phyloP scores from a whole-genome alignment of 2,888 invertebrate genomes.

The Netelia melanura region DNA sequence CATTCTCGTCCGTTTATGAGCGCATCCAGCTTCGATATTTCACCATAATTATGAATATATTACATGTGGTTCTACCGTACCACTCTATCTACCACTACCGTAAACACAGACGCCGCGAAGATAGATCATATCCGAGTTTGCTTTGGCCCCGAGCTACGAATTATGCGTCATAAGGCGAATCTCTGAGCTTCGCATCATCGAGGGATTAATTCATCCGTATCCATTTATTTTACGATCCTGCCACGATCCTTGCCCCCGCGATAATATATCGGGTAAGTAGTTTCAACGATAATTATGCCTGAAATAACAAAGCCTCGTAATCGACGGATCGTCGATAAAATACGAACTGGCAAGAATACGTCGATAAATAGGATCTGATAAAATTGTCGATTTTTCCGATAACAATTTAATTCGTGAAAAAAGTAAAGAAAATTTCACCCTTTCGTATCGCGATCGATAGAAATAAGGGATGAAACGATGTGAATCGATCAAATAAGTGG shows the following conservation, averaged over 20 bases:
- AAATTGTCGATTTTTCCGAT: too few species aligned
- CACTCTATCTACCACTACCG: neutral
- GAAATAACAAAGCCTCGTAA: neutral
- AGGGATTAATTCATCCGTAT: constrained; percentile 29
- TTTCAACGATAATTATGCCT: neutral
- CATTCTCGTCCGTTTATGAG: constrained; percentile 19
- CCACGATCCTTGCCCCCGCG: neutral
- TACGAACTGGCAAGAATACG: too few species aligned
- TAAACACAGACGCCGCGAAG: constrained; percentile 28
- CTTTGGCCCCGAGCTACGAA: constrained; percentile 31
- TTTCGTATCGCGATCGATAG: too few species aligned
- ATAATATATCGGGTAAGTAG: neutral
- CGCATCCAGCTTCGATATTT: constrained; percentile 31
- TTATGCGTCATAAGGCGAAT: constrained; percentile 45
- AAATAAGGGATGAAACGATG: neutral
- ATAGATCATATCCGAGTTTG: constrained; percentile 11
- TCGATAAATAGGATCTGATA: too few species aligned
- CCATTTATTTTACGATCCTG: neutral
- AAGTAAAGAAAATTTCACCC: neutral
- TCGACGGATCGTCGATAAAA: too few species aligned
- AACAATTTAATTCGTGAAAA: neutral
- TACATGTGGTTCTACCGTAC: constrained; percentile 28
- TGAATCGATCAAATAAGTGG: neutral
- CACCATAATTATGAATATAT: constrained; percentile 47
- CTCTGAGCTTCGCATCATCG: neutral